Conservation (phyloP, 2,113 vertebrate genomes). For the Nyctibius bracteatus region DNA sequence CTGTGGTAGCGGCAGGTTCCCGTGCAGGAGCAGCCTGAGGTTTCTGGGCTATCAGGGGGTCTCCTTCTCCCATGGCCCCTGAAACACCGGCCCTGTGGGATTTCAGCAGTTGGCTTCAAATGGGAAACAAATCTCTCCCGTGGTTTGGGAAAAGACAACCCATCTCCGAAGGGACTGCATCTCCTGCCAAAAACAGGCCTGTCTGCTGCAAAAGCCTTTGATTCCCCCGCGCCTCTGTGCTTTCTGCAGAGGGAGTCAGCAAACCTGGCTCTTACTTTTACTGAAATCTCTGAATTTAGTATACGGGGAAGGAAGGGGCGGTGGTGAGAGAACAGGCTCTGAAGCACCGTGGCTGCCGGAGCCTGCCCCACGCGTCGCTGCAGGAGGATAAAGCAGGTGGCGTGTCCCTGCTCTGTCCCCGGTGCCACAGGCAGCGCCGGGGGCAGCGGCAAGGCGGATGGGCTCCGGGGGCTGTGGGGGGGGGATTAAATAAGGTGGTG, state of each 20-base stretch:
- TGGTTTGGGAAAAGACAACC: conserved; percentile 42
- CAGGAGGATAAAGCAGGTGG: neutral
- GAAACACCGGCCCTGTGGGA: neutral
- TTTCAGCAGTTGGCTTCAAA: conserved; percentile 33
- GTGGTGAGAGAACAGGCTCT: conserved; percentile 49
- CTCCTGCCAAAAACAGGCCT: conserved; percentile 55
- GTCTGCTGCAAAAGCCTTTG: conserved; percentile 62
- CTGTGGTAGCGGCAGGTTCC: accelerated
- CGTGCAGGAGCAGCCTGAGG: neutral
- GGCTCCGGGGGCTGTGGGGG: neutral
- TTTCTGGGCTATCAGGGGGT: neutral
- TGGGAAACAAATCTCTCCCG: conserved; percentile 38
- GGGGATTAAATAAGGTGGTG: neutral
- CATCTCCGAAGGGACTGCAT: conserved; percentile 31
- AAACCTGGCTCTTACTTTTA: conserved; percentile 62
- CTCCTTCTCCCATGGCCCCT: neutral
- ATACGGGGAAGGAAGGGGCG: conserved; percentile 45
- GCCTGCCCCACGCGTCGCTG: neutral
- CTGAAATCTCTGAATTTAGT: conserved; percentile 65
- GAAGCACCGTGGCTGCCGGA: neutral
- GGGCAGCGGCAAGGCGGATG: neutral
- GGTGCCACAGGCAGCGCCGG: accelerated
- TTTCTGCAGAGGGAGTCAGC: conserved; percentile 60
- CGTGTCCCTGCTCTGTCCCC: neutral
- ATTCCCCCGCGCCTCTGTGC: conserved; percentile 46